phyloP scores from a whole-genome alignment of 2,797 vertebrate genomes.

The Helarctos malayanus region DNA sequence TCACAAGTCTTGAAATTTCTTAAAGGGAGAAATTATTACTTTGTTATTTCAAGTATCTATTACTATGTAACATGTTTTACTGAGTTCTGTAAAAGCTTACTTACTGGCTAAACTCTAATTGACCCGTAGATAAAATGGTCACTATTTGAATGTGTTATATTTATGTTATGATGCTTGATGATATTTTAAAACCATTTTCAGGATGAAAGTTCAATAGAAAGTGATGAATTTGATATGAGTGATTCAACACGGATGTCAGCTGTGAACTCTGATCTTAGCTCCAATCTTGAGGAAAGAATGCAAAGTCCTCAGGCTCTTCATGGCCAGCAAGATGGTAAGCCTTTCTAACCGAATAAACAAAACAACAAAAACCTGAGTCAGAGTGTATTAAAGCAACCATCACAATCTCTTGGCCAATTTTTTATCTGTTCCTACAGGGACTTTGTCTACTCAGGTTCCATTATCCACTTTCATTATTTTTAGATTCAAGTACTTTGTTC shows the following conservation, averaged over 20 bases:
- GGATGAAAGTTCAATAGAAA: conserved; percentile 94
- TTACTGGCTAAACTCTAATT: conserved; percentile 1
- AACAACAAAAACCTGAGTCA: not conserved
- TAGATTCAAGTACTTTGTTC: conserved; percentile 10
- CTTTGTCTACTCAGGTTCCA: not conserved
- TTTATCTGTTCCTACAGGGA: conserved; percentile 16
- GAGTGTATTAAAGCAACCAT: not conserved
- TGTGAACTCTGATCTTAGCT: conserved; percentile 93
- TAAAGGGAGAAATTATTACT: not conserved
- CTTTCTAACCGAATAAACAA: not conserved
- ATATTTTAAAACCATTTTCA: conserved; percentile 84
- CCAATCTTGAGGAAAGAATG: conserved; percentile 93
- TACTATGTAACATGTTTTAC: not conserved
- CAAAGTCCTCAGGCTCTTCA: conserved; percentile 92
- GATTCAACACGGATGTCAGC: conserved; percentile 93
- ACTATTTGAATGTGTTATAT: not conserved
- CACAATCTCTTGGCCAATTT: not conserved
- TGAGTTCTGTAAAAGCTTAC: not conserved
- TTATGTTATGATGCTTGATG: conserved; percentile 37
- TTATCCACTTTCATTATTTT: conserved; percentile 57
- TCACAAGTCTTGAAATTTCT: not conserved
- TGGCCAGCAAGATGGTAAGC: conserved; percentile 92
- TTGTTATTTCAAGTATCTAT: conserved; percentile 48
- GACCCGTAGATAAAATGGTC: not conserved
- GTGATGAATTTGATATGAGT: conserved; percentile 93